These are phyloP conservation scores for Dolichopus griseipennis DNA, from an alignment of 2,888 invertebrate species.

Conservation along the genomic window DNA sequence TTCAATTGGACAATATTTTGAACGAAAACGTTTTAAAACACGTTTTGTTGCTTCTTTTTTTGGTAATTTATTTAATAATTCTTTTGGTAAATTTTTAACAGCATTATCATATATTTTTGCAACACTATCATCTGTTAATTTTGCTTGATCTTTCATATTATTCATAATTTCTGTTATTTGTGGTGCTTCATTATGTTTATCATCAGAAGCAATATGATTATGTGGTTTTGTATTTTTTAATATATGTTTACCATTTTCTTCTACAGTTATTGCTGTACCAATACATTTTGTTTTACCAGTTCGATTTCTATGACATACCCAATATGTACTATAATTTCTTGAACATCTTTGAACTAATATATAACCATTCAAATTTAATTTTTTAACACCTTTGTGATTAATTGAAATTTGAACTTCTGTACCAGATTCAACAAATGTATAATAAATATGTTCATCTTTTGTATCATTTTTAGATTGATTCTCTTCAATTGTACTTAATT, in stretches of 20 bases:
- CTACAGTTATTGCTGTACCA: not conserved
- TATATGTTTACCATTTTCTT: not conserved
- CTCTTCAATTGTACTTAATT: not conserved
- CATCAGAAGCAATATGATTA: not conserved
- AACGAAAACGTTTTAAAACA: not conserved
- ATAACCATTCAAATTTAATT: constrained; percentile 4
- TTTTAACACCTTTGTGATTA: not conserved
- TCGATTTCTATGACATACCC: not conserved
- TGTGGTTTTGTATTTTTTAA: constrained; percentile 1
- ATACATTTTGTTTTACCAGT: not conserved
- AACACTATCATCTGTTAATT: not conserved
- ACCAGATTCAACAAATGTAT: not conserved
- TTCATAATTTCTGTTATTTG: not conserved
- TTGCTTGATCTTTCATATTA: not conserved
- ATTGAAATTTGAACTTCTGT: not conserved
- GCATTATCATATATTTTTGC: not conserved
- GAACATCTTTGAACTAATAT: not conserved
- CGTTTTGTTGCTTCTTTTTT: not conserved
- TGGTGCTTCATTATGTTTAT: not conserved
- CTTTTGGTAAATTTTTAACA: not conserved
- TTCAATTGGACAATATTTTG: not conserved
- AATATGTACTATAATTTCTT: not conserved
- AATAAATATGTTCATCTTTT: not conserved
- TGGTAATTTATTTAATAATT: not conserved
- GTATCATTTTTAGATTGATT: not conserved